Conservation (phyloP, 2,797 vertebrate species). For the Schizothorax lantsangensis region DNA sequence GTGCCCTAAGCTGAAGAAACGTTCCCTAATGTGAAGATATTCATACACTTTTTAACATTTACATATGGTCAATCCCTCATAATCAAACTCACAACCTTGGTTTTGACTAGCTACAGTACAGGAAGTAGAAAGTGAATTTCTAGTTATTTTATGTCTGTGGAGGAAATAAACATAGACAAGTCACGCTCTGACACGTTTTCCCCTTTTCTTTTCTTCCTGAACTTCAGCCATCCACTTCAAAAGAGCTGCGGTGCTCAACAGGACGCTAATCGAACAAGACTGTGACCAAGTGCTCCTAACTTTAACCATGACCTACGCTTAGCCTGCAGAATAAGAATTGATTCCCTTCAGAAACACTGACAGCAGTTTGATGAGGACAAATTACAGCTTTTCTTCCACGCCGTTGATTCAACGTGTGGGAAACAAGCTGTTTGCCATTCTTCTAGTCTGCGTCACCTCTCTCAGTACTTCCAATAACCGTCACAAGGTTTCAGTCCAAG, state of each 20-base stretch:
- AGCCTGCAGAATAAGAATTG: conserved; percentile 39
- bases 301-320: conserved; percentile 43
- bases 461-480: conserved; percentile 33
- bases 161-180: not conserved
- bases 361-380: conserved; percentile 46
- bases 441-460: not conserved
- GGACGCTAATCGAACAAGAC: conserved; percentile 35
- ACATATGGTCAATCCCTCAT: not conserved
- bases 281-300: conserved; percentile 40
- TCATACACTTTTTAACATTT: not conserved
- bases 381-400: conserved; percentile 50
- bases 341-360: conserved; percentile 36
- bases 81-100: not conserved
- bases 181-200: not conserved
- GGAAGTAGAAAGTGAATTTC: not conserved
- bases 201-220: not conserved
- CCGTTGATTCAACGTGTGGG: conserved; percentile 23
- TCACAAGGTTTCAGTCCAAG: conserved; percentile 20
- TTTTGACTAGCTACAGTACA: not conserved
- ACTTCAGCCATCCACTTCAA: conserved; percentile 2
- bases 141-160: not conserved
- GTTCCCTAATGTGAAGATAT: not conserved
- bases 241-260: conserved; percentile 15
- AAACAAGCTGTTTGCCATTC: conserved; percentile 48
- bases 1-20: not conserved